Base-by-base conservation (phyloP, 2,888 invertebrate genomes). In the Tiphia femorata region DNA sequence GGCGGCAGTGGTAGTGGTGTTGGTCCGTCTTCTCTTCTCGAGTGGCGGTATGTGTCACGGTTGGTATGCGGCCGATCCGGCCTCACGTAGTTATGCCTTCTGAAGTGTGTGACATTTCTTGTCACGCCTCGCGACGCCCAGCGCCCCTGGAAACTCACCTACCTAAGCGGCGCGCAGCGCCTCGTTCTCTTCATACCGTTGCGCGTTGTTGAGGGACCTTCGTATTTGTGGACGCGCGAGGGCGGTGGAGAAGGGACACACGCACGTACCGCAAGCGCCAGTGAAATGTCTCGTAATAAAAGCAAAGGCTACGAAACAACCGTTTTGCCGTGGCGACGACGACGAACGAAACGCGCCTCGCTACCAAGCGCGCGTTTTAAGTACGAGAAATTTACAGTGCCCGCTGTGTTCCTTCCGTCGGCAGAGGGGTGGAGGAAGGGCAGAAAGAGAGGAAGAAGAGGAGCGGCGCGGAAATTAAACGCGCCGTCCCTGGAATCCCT, bases 101-200 rank as follows among this genome's bases (percentile, higher is more conserved):
- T 61, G 72, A 71, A 76, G 69, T 74, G 72, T 72, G 77, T 77
- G 78, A 80, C 76, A 77, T 79, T 79, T 79, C 81, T 78, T 74
- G 79, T 77, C 78, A 73, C 75, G 73, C 72, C 60, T 64, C 62
- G 63, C 69, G 73, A 73, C 75, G 67, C 73, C n/a, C 66, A 62
- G n/a, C n/a, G n/a, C n/a, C n/a, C n/a, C n/a, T 64, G 62, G 65
- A 54, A 65, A 58, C 65, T 58, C 66, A 56, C 52, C 58, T 56
- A 52, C 41, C 57, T 58, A 47, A 42, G 58, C 48, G 44, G 52
- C 55, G 40, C 59, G 56, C 61, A 58, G 55, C 62, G 58, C 62
- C 49, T 52, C 48, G 50, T 35, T 25, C 38, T 53, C 44, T 40
- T 52, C 40, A 47, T 35, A n/a, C n/a, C n/a, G n/a, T n/a, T n/a